Base-by-base conservation (phyloP, 2,888 invertebrate genomes). In the Epinotia nisella region DNA sequence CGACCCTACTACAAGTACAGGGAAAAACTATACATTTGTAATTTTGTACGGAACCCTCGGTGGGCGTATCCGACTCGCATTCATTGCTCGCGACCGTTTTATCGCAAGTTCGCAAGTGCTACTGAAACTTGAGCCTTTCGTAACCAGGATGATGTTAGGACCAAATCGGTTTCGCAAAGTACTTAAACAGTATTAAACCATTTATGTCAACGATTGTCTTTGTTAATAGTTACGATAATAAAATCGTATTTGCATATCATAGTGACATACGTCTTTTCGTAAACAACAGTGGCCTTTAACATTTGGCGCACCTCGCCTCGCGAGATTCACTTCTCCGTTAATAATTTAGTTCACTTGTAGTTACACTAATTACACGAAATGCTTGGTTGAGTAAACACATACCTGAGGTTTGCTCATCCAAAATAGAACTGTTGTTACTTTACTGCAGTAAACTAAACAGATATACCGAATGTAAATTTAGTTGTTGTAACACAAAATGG, bases 321-420 rank as follows among this genome's bases (percentile, higher is more conserved):
- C 0, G 19, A 11, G 35, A 21, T 24, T 69, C 51, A n/a, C 60
- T 24, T 19, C 11, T 15, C 1, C 10, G 39, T 51, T 59, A 60
- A 51, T 51, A 60, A 41, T 24, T 41, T 24, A 53, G 24, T 69
- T 60, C 13, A n/a, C 24, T 29, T 21, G 10, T 24, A n/a, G n/a
- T 2, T 24, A 41, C 24, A 19, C 35, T 68, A 68, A 60, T 69
- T 61, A 69, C 51, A n/a, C 53, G 21, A 53, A 49, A 35, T 55
- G 21, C 69, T 69, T 41, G 7, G 41, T 41, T 69, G 39, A 69
- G 24, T 53, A 49, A 62, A 49, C 49, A 49, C 11, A n/a, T 17
- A 21, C 15, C 21, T 41, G 41, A 60, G 15, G 21, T 21, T 41
- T 45, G 21, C 5, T 45, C 1, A 15, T 45, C 4, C 13, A 45